Evolutionary conservation across 2,113 vertebrate genomes (phyloP).

Genomic region (Microtus richardsoni): DNA sequence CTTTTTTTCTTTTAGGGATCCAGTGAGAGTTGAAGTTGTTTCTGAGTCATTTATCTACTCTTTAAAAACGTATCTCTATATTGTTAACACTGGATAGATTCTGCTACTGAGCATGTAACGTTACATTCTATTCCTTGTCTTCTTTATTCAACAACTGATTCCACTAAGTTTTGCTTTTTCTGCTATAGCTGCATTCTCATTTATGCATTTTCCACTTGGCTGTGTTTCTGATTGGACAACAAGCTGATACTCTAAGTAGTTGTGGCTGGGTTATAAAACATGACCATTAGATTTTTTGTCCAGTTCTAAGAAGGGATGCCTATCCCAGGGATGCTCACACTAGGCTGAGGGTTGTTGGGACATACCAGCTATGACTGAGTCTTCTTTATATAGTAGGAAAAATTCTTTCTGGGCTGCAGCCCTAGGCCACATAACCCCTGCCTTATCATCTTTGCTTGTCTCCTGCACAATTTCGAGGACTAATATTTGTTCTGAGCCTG

Average conservation of each 20-base stretch:
- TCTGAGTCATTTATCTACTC: not conserved
- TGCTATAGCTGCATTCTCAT: not conserved
- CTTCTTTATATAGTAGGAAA: not conserved
- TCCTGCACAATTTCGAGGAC: not conserved
- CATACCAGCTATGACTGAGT: not conserved
- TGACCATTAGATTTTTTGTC: not conserved
- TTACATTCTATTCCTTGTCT: not conserved
- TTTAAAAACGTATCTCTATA: not conserved
- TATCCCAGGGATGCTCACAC: fast-evolving
- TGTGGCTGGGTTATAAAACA: not conserved
- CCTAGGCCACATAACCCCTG: not conserved
- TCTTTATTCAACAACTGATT: not conserved
- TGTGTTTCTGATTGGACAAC: not conserved
- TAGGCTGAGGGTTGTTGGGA: not conserved
- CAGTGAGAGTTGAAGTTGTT: not conserved
- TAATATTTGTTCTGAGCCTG: not conserved
- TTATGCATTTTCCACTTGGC: not conserved
- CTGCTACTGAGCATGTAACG: not conserved
- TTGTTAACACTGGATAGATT: not conserved
- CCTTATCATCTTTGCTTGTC: not conserved
- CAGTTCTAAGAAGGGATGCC: not conserved
- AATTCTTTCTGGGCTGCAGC: not conserved
- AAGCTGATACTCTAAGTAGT: not conserved
- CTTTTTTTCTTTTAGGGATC: not conserved
- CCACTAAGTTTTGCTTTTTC: not conserved